A percentile compares a stretch with the other conserved stretches of the same genome.
Evolutionary conservation across 2,113 vertebrate genomes (phyloP).

Genomic region (Herpetotheres cachinnans): DNA sequence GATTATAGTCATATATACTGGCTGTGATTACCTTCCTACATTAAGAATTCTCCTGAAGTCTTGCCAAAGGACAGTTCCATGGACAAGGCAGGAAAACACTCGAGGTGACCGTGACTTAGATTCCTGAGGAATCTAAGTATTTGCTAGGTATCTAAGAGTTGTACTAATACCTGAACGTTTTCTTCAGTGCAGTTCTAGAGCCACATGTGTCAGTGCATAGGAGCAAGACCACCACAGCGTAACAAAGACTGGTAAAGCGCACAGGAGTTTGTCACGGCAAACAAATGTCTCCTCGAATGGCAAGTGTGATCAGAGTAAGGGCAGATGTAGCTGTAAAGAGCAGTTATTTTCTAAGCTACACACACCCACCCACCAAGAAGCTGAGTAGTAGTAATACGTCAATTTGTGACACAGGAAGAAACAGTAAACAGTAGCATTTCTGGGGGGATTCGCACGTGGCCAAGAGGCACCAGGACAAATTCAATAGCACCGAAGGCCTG

Average conservation of each 20-base stretch:
- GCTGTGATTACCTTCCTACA: background rate
- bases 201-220: accelerated
- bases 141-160: background rate
- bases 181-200: background rate
- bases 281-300: background rate
- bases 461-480: background rate
- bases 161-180: background rate
- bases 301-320: background rate
- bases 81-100: background rate
- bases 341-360: background rate
- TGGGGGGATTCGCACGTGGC: background rate
- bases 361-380: background rate
- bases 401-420: background rate
- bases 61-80: background rate
- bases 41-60: background rate
- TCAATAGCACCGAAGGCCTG: background rate
- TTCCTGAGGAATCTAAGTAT: background rate
- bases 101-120: background rate
- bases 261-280: background rate
- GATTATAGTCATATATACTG: background rate
- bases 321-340: background rate
- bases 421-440: background rate
- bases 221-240: background rate
- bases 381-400: background rate
- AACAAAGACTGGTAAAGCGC: background rate